Conservation (phyloP, 2,113 vertebrate species). For the Oenanthe melanoleuca region DNA sequence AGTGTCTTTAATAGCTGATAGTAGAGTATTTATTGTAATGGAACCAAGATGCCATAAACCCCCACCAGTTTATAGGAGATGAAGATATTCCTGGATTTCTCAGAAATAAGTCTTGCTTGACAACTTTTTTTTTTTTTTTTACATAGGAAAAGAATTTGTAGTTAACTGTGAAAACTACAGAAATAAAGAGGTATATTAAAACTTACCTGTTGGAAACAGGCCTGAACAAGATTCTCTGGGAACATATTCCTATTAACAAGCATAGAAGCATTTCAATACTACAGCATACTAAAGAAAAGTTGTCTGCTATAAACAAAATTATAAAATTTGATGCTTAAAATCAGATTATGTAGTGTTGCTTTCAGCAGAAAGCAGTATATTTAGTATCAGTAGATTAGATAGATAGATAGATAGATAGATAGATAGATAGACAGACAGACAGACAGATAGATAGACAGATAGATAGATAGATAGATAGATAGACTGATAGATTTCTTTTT, state of each 20-base stretch:
- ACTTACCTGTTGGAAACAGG: conserved; percentile 96
- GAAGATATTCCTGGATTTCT: background rate
- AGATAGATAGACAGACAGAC: background rate
- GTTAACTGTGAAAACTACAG: background rate
- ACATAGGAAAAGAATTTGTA: background rate
- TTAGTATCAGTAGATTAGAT: background rate
- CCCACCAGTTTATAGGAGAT: background rate
- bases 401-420: background rate
- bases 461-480: background rate
- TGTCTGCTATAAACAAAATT: background rate
- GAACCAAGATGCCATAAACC: background rate
- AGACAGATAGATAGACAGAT: background rate
- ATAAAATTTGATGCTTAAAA: background rate
- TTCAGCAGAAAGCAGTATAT: background rate
- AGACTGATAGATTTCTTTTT: background rate
- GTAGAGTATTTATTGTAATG: background rate
- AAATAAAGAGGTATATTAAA: background rate
- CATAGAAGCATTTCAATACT: background rate
- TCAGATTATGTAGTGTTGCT: background rate
- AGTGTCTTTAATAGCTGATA: background rate
- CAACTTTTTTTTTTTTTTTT: background rate
- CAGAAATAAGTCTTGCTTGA: background rate
- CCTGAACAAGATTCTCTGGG: conserved; percentile 96
- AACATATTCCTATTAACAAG: conserved; percentile 92
- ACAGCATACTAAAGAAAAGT: background rate